Percentiles rank a stretch among this genome's conserved stretches.
Evolutionary conservation across 1,140 invertebrate genomes (phyloP).

Genomic region (Prorops nasuta): DNA sequence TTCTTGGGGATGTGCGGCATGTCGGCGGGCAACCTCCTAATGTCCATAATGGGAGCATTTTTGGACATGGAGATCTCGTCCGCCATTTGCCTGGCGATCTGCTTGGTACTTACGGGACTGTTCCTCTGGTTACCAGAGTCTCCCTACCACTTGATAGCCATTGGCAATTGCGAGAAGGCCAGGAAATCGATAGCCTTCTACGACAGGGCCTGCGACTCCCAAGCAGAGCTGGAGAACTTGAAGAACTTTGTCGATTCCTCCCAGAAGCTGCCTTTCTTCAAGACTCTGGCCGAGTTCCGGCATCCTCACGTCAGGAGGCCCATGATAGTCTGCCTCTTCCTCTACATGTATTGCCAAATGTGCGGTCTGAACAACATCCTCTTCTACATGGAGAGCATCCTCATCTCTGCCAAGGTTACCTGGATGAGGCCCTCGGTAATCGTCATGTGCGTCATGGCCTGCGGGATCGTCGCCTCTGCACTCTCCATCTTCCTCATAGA

Average conservation of each 20-base stretch:
- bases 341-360: constrained; percentile 72
- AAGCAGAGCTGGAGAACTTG: constrained; percentile 61
- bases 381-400: constrained; percentile 71
- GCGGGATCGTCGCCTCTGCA: constrained; percentile 63
- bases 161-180: constrained; percentile 60
- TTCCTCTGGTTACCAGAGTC: constrained; percentile 72
- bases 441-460: constrained; percentile 66
- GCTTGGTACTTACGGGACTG: constrained; percentile 59
- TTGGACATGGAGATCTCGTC: constrained; percentile 59
- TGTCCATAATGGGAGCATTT: constrained; percentile 63
- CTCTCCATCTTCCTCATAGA: constrained; percentile 67
- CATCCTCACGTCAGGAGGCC: constrained; percentile 62
- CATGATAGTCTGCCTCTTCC: constrained; percentile 61
- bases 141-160: constrained; percentile 65
- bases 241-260: constrained; percentile 55
- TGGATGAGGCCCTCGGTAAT: constrained; percentile 49
- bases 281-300: constrained; percentile 58
- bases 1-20: constrained; percentile 59
- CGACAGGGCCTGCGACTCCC: constrained; percentile 58
- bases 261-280: constrained; percentile 52
- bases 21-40: constrained; percentile 63
- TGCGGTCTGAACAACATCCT: constrained; percentile 71
- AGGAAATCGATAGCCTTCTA: constrained; percentile 61
- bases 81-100: constrained; percentile 54
- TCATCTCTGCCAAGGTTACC: constrained; percentile 58